Conservation (phyloP, 2,888 invertebrate species). For the Shargacucullia verbasci region DNA sequence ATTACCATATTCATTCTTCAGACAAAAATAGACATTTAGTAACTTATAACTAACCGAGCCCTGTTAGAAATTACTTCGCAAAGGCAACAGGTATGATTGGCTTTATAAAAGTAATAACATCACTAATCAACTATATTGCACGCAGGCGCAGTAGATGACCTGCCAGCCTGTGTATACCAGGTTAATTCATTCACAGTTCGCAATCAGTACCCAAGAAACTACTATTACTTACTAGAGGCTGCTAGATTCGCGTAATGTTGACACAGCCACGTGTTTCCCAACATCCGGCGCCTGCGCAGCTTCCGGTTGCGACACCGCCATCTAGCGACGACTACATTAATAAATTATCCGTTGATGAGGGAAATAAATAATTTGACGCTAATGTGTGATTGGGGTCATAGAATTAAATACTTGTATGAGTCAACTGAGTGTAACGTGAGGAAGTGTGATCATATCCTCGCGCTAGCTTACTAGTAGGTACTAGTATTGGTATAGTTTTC, state of each 20-base stretch:
- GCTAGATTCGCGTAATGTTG: slow-evolving; percentile 7
- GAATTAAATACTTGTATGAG: slow-evolving; percentile 5
- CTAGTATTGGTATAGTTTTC: background rate
- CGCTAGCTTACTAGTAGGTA: background rate
- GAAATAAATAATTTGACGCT: slow-evolving; percentile 26
- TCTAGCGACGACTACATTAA: slow-evolving; percentile 22
- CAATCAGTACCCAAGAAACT: slow-evolving; percentile 19
- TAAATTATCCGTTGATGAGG: slow-evolving; percentile 19
- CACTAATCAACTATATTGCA: background rate
- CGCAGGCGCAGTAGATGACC: background rate
- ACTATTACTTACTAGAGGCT: slow-evolving; percentile 13
- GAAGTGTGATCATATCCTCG: background rate
- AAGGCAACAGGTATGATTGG: too few species aligned
- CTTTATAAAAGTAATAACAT: too few species aligned
- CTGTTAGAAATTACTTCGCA: too few species aligned
- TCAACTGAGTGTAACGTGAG: slow-evolving; percentile 9
- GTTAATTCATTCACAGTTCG: slow-evolving; percentile 24
- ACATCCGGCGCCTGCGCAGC: slow-evolving; percentile 42
- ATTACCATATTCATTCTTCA: too few species aligned
- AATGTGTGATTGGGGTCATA: slow-evolving; percentile 22
- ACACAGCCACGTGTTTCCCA: slow-evolving; percentile 31
- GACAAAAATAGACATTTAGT: too few species aligned
- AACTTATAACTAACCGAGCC: too few species aligned
- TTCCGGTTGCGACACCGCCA: slow-evolving; percentile 56
- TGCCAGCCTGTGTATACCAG: background rate